Conservation (phyloP, 2,797 vertebrate genomes). For the Protonibea diacanthus region DNA sequence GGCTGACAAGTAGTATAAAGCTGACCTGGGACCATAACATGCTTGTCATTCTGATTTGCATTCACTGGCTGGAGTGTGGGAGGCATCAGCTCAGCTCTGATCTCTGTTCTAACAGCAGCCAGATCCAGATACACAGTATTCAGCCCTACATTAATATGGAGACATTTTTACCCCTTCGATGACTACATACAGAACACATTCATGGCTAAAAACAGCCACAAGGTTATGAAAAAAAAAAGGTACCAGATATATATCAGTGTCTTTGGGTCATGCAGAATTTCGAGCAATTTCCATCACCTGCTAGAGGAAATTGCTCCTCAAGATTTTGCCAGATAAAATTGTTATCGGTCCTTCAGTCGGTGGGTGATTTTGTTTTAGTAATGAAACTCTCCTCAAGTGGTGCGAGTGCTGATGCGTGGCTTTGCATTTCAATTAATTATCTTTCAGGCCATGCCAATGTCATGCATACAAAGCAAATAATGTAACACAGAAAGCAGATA, state of each 20-base stretch:
- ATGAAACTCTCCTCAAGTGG: conserved; percentile 67
- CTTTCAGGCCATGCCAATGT: conserved; percentile 56
- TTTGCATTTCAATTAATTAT: conserved; percentile 68
- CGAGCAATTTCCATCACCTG: conserved; percentile 17
- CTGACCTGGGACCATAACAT: conserved; percentile 70
- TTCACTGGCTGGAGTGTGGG: conserved; percentile 71
- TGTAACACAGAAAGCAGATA: conserved; percentile 28
- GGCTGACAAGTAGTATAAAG: conserved; percentile 61
- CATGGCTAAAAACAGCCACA: conserved; percentile 10
- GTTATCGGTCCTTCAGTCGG: conserved; percentile 45
- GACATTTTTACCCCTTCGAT: not conserved
- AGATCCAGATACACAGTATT: conserved; percentile 41
- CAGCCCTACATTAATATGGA: conserved; percentile 25
- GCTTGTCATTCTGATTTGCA: conserved; percentile 77
- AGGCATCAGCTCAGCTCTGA: conserved; percentile 66
- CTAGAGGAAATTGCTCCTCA: conserved; percentile 40
- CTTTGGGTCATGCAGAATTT: conserved; percentile 22
- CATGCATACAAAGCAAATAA: conserved; percentile 70
- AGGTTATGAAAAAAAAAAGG: conserved; percentile 1
- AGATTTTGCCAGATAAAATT: conserved; percentile 49
- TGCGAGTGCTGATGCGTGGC: conserved; percentile 63
- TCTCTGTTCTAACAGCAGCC: conserved; percentile 59
- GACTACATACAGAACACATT: conserved; percentile 22
- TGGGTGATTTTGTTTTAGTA: conserved; percentile 63
- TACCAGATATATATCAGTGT: conserved; percentile 8